Evolutionary conservation across 2,797 vertebrate species (phyloP), one percentile per base, ranked within the genome.

Genomic region (Hybognathus amarus): DNA sequence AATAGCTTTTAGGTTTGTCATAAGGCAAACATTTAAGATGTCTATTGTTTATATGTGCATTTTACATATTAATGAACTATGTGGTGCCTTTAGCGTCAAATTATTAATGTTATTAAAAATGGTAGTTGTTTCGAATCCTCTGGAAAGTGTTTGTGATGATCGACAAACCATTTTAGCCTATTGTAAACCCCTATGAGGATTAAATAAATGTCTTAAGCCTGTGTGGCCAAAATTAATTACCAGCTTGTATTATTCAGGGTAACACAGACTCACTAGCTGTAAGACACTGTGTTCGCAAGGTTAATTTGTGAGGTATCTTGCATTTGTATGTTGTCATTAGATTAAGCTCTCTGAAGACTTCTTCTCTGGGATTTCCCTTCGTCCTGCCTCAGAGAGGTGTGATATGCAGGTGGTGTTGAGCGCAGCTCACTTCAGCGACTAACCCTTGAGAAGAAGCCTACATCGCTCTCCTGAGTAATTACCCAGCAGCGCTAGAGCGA

Each of bases 391-490:
- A 20, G 76, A 79, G 75, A 83, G 80, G 54, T 83, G 69, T 79
- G 71, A 81, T 80, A 69, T 54, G 77, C 77, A 86, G 85, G 85
- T 84, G 74, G 77, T 80, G 71, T 80, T 76, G 82, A 84, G 27
- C 82, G 18, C 81, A 45, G 76, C 45, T 83, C 76, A 66, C 68
- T 63, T 85, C 79, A 85, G 75, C 67, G 20, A 79, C 67, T 79
- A 82, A 59, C 38, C 24, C 74, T 77, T 8, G 8, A 85, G 47
- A 76, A 80, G 70, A 67, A 77, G 64, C 64, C 66, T 69, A 78
- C 73, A 82, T 81, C 6, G 61, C 79, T 84, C 85, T 87, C 83
- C 61, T 82, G 79, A 84, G 85, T 87, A 87, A 84, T 87, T 87
- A 84, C 85, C 73, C 85, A 78, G 38, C 78, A 84, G 78, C 13